Evolutionary conservation across 1,140 invertebrate genomes (phyloP), one percentile per base, ranked within the genome.

Genomic region (Prorops nasuta): DNA sequence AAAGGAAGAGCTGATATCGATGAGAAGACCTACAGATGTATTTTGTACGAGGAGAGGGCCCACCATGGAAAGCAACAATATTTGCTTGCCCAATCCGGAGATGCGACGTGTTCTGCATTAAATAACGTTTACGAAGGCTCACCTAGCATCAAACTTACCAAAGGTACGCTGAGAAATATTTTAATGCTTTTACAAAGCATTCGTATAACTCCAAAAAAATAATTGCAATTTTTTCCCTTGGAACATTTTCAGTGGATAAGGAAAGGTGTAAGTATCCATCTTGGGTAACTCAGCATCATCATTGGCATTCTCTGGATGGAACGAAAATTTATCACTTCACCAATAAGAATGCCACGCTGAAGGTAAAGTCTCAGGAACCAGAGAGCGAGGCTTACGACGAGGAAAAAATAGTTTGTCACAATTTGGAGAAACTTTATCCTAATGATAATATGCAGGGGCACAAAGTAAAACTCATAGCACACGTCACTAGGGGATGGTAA

Each of bases 21-120:
- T 41, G 83, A 84, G 63, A 83, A 85, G 53, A 79, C 77, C 17
- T 87, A 83, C 72, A 78, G 76, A 45, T 87, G 85, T 66, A 86
- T 86, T 60, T 71, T 86, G 3, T 84, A 80, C 56, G 80, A 82
- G 41, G 81, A 82, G 53, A 69, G 64, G 18, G 36, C 46, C 2
- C 65, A 65, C 38, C 64, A 69, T 48, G 67, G 68, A 18, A 76
- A 74, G 41, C 62, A 71, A 12, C 72, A 79, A 9, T 83, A 78
- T 51, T 73, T 78, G 28, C 66, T 84, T 28, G 67, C 83, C 45
- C 66, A 85, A 50, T 83, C 81, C 1, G 84, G 83, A 1, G 84
- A 86, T 53, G 81, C 84, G 2, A 83, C 81, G 0, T 86, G 84
- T 56, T 81, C 78, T 44, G 84, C 83, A 1, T 64, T 86, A 3